Evolutionary conservation across 2,113 vertebrate species (phyloP).

Genomic region (Athene cunicularia): DNA sequence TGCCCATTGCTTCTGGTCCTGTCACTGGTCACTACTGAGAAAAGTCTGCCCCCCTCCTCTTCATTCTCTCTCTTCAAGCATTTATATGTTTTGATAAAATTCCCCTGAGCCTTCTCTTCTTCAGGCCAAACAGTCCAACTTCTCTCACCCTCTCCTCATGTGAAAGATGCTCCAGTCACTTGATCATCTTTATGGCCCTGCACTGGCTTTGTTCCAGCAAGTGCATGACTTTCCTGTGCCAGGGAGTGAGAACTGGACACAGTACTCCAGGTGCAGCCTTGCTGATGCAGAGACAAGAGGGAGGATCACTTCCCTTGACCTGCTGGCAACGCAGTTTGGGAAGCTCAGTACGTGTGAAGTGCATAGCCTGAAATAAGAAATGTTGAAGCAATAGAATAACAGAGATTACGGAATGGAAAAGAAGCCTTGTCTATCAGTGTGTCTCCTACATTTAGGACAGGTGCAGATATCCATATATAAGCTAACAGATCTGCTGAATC

Average conservation of each 20-base stretch:
- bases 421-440: not conserved
- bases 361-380: not conserved
- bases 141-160: not conserved
- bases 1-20: not conserved
- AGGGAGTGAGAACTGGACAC: not conserved
- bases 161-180: not conserved
- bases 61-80: not conserved
- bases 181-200: not conserved
- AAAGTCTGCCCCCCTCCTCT: not conserved
- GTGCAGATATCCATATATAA: not conserved
- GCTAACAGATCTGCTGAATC: not conserved
- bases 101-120: not conserved
- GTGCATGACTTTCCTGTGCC: not conserved
- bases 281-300: not conserved
- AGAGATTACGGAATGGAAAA: not conserved
- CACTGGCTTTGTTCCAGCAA: not conserved
- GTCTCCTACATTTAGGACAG: not conserved
- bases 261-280: not conserved
- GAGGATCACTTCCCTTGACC: not conserved
- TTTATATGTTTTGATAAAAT: not conserved
- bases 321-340: not conserved
- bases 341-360: not conserved
- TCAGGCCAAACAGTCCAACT: no score
- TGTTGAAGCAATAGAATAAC: not conserved
- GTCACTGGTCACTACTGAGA: no score